Base-by-base conservation (phyloP, 1,140 invertebrate species). In the Vanessa tameamea region DNA sequence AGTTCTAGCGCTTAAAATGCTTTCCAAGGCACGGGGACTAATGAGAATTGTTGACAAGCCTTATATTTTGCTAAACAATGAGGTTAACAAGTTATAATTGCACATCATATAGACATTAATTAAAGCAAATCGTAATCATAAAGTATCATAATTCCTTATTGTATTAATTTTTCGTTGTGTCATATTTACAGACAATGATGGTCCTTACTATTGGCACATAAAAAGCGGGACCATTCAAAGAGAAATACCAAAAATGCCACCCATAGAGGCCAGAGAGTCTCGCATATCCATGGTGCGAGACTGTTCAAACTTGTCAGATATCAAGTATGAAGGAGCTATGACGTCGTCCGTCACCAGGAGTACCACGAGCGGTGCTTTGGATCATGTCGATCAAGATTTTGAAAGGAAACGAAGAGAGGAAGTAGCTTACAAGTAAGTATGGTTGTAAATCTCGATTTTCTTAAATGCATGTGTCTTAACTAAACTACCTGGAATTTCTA, bases 201-300 rank as follows among this genome's bases (percentile, higher is more conserved):
- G 98, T 14, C 96, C 98, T 3, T 99, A 99, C 91, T 99, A 98
- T 90, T 99, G 98, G 98, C 98, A 99, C 93, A 98, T 99, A 82
- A 98, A 99, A 91, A 99, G 97, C 87, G 98, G 98, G 12, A 99
- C 98, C 1, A 99, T 99, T 83, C 98, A 99, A 87, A 94, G 98
- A 64, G 97, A 99, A 88, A 95, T 96, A 64, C 98, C 98, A 6
- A 87, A 86, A 67, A 88, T 91, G 84, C 87, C 88, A 50, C 87
- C 91, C 7, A 77, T 87, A 5, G 89, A 92, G 47, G 87, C 87
- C 9, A 82, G 86, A 51, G 90, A 92, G 76, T 83, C 87, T 15
- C 82, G 91, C 14, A 88, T 90, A 47, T 91, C 89, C 37, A 91
- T 92, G 89, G 91, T 91, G 14, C 78, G 88, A 31, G 89, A 92